Evolutionary conservation across 2,113 vertebrate species (phyloP).

Genomic region (Nannospalax galili): DNA sequence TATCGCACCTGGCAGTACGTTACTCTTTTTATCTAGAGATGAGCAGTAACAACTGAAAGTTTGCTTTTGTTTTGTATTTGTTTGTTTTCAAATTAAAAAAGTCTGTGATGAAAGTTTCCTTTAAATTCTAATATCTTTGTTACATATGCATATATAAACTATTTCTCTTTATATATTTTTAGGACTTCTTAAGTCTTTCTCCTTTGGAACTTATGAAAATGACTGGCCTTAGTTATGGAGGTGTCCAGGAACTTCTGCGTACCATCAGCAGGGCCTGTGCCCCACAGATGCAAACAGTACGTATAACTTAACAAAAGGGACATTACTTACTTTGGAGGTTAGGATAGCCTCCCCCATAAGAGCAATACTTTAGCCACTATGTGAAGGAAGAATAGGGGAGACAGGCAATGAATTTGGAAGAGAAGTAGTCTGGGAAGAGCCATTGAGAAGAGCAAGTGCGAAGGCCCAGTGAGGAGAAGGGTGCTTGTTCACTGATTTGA

Average conservation of each 20-base stretch:
- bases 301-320: neutral
- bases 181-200: slow-evolving; percentile 89
- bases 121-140: slow-evolving; percentile 35
- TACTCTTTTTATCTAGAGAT: neutral
- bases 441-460: neutral
- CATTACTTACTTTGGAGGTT: neutral
- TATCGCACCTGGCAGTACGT: no score
- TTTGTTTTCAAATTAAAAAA: neutral
- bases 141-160: slow-evolving; percentile 20
- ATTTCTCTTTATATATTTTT: slow-evolving; percentile 53
- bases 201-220: slow-evolving; percentile 89
- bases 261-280: slow-evolving; percentile 88
- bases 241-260: slow-evolving; percentile 85
- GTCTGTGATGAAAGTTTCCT: neutral
- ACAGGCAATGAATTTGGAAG: neutral
- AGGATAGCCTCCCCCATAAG: neutral
- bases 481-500: neutral
- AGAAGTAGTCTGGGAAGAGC: neutral
- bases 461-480: neutral
- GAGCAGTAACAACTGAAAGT: neutral
- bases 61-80: neutral
- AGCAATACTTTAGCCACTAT: neutral
- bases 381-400: neutral
- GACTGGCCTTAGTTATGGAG: slow-evolving; percentile 86
- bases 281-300: slow-evolving; percentile 88